phyloP scores from a whole-genome alignment of 37 sponge, comb jelly and placozoan genomes.

The Diacarnus erythraeanus region DNA sequence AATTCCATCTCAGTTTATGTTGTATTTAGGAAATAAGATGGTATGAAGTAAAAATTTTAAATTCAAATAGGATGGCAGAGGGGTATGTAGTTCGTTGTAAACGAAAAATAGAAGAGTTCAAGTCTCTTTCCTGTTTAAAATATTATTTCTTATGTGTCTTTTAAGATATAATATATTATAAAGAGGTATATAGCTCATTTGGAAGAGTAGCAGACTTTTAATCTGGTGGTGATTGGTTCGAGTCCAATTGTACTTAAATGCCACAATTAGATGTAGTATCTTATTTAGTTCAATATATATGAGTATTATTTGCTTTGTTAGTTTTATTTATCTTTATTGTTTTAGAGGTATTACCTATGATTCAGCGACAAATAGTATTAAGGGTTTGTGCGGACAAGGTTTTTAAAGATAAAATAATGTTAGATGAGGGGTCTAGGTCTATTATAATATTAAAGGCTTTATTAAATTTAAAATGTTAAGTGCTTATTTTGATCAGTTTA shows the following conservation, averaged over 20 bases:
- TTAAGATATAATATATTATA: too few species aligned
- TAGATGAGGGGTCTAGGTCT: background rate
- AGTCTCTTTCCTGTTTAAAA: slow-evolving; percentile 14
- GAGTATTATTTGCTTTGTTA: slow-evolving; percentile 44
- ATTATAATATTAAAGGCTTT: slow-evolving; percentile 11
- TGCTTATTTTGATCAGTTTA: slow-evolving; percentile 91
- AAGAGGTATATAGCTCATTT: too few species aligned
- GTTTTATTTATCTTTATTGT: slow-evolving; percentile 57
- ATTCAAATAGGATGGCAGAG: background rate
- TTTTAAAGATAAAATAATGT: background rate
- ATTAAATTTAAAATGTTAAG: slow-evolving; percentile 53
- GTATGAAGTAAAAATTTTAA: background rate
- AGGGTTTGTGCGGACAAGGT: background rate
- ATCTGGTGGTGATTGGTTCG: slow-evolving; percentile 60
- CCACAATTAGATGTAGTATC: slow-evolving; percentile 68
- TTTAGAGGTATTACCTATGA: slow-evolving; percentile 24
- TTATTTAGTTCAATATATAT: slow-evolving; percentile 62
- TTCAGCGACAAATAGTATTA: slow-evolving; percentile 54
- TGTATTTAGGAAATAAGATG: background rate
- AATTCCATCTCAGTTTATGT: slow-evolving; percentile 33
- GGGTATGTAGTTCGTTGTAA: background rate
- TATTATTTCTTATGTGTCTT: slow-evolving; percentile 1
- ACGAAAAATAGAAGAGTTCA: background rate
- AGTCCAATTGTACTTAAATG: slow-evolving; percentile 63
- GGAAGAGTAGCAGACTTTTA: slow-evolving; percentile 72